Base-by-base conservation (phyloP, 2,113 vertebrate species). In the Buteo buteo region DNA sequence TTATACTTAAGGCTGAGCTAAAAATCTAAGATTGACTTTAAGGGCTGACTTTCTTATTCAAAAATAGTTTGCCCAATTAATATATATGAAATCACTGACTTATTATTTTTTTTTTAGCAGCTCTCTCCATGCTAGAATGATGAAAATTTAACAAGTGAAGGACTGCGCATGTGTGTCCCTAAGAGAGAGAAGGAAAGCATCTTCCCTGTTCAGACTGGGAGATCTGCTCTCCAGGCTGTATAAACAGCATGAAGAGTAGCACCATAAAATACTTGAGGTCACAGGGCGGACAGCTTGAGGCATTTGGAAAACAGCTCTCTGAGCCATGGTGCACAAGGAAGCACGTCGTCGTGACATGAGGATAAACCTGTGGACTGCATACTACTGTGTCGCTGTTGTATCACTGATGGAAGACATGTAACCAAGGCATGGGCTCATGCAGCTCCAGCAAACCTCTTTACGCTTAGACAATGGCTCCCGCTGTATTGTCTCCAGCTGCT, bases 401-500 rank as follows among this genome's bases (percentile, higher is more conserved):
- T 4, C 57, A 3, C 86, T 12, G 80, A 21, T 34, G 47, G 73
- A 34, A 54, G 65, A 22, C 34, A 1, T 0, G 55, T 7, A 55
- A 50, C 34, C 58, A 15, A 71, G 71, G 57, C 80, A 38, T 0
- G 79, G 79, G 58, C 13, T 5, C 38, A 7, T 0, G 50, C 87
- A 59, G 90, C 57, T 47, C 91, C 74, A 4, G 54, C 36, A 26
- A 69, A 38, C 49, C 82, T 36, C 88, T 34, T 55, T 0, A 19
- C 54, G 0, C 67, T 6, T 8, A 62, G 24, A 94, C 94, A 94
- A 94, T 47, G 88, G 88, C 95, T 90, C 86, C 86, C 3, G 34
- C 82, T 58, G 66, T 1, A 92, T 80, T 61, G 80, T 83, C 76
- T 82, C 67, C 95, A 74, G 77, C 93, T 36, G 91, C 93, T 1